Evolutionary conservation across 2,888 invertebrate species (phyloP).

Genomic region (Agrilus mali): DNA sequence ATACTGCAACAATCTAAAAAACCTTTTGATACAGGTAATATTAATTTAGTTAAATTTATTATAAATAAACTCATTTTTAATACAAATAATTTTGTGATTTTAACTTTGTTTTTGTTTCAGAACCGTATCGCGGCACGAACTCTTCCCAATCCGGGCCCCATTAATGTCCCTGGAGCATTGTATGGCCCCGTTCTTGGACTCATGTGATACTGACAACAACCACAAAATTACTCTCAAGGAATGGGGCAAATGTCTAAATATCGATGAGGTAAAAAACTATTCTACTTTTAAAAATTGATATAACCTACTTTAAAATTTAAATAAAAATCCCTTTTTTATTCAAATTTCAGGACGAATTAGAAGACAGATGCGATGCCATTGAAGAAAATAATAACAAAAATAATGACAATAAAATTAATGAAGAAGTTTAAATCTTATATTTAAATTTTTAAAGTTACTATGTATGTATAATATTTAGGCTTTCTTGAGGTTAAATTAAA

Average conservation of each 20-base stretch:
- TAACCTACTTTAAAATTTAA: constrained; percentile 4
- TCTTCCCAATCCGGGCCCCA: constrained; percentile 92
- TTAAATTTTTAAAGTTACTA: background rate
- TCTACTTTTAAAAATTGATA: constrained; percentile 3
- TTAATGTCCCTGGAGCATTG: constrained; percentile 94
- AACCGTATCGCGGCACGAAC: constrained; percentile 81
- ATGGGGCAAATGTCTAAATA: constrained; percentile 81
- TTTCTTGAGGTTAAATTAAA: too few relatives aligned
- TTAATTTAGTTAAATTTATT: too few relatives aligned
- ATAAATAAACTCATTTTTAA: background rate
- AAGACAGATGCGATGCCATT: constrained; percentile 69
- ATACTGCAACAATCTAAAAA: too few relatives aligned
- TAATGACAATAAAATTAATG: too few relatives aligned
- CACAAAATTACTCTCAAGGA: constrained; percentile 83
- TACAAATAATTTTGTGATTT: background rate
- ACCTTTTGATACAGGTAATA: too few relatives aligned
- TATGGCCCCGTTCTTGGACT: constrained; percentile 90
- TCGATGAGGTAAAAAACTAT: constrained; percentile 54
- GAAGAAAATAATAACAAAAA: constrained; percentile 28
- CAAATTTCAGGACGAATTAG: constrained; percentile 54
- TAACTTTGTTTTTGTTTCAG: constrained; percentile 29
- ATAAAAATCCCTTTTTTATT: constrained; percentile 16
- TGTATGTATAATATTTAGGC: too few relatives aligned
- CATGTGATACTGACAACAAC: constrained; percentile 79
- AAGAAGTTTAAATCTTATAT: background rate